Conservation (phyloP, 2,113 vertebrate genomes). For the Aix galericulata region DNA sequence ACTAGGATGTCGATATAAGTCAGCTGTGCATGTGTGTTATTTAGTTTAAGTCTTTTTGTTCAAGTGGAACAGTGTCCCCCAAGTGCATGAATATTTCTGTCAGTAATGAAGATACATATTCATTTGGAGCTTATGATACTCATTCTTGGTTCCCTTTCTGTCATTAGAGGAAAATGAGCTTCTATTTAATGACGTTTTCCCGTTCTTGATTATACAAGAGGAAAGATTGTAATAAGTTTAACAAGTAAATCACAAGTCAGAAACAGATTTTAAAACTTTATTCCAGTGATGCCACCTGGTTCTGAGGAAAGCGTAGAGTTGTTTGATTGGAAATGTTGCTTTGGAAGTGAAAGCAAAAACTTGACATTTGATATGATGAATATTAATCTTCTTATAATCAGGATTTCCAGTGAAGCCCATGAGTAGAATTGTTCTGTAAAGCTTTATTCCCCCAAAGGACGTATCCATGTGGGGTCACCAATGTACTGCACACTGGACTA, state of each 20-base stretch:
- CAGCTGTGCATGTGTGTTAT: neutral
- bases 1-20: neutral
- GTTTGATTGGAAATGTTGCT: neutral
- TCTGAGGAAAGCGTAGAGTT: neutral
- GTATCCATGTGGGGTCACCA: neutral
- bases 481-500: accelerated
- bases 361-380: neutral
- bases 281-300: neutral
- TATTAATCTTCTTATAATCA: neutral
- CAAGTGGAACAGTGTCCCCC: neutral
- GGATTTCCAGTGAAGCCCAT: neutral
- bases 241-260: neutral
- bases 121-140: neutral
- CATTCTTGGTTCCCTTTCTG: neutral
- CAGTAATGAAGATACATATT: neutral
- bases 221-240: no score
- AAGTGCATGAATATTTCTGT: no score
- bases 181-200: neutral
- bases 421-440: neutral
- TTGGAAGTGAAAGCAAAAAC: neutral
- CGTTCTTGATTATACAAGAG: neutral
- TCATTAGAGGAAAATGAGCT: neutral
- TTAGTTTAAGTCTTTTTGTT: neutral
- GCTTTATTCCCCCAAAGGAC: neutral
- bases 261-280: neutral